Base-by-base conservation (phyloP, 2,797 vertebrate genomes). In the Silurus aristotelis region DNA sequence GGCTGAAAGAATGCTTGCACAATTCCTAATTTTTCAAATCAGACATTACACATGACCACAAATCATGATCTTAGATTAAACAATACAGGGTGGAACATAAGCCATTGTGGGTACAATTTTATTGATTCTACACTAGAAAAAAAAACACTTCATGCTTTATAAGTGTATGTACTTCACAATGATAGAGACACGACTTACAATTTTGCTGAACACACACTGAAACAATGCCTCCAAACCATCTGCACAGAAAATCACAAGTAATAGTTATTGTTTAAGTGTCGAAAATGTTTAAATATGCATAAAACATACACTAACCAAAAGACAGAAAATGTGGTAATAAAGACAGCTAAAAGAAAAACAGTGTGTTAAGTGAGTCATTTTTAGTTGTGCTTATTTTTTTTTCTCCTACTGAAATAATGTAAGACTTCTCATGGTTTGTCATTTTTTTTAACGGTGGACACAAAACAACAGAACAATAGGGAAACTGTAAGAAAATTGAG, bases 21-120 rank as follows among this genome's bases (percentile, higher is more conserved):
- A 89, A 91, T 88, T 90, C 86, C 92, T 96, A 95, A 95, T 95
- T 94, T 91, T 88, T 88, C 92, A 92, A 94, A 95, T 95, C 93
- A 94, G 91, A 89, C 87, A 72, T 61, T 72, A 87, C 89, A 90
- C 94, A 93, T 93, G 90, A 90, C 87, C 85, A 89, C 87, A 90
- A 86, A 87, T 89, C 84, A 89, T 91, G 75, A 91, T 84, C 86
- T 82, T 60, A 48, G 66, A 48, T 66, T 79, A 79, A 79, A 84
- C 55, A 60, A 38, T 19, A 77, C 80, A 15, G 25, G 13, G 4
- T 22, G 13, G 63, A 48, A 22, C 31, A 52, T 58, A 25, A 82
- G 22, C 7, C n/a, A 72, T 4, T 68, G 38, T 84, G 79, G 81
- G 71, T 43, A 27, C 66, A 79, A 61, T 80, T 82, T 27, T 86